These are phyloP conservation scores for Mesitornis unicolor DNA, from an alignment of 2,113 vertebrate genomes.

Conservation along the genomic window DNA sequence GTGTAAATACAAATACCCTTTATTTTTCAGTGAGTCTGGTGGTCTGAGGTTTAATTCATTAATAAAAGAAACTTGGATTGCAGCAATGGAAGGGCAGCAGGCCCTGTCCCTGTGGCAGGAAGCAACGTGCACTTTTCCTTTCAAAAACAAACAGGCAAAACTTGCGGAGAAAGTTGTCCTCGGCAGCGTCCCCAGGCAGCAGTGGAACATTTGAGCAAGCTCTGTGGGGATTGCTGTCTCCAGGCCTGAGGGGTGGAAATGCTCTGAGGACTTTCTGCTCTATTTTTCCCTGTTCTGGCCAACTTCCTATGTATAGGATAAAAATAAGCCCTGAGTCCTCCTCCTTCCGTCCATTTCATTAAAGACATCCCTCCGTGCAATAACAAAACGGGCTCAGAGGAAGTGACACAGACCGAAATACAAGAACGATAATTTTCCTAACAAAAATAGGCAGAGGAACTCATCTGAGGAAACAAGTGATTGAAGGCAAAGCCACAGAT, in stretches of 20 bases:
- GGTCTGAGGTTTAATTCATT: slow-evolving; percentile 8
- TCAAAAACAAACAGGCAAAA: slow-evolving; percentile 55
- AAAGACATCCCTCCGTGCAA: slow-evolving; percentile 35
- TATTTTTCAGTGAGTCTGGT: background rate
- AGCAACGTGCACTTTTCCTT: slow-evolving; percentile 18
- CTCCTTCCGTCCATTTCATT: slow-evolving; percentile 35
- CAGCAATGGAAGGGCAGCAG: slow-evolving; percentile 10
- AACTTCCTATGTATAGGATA: slow-evolving; percentile 47
- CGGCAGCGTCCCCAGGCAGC: background rate
- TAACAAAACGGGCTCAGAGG: slow-evolving; percentile 50
- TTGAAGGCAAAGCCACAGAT: slow-evolving; percentile 52
- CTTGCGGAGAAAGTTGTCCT: background rate
- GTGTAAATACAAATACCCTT: background rate
- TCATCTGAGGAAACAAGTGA: slow-evolving; percentile 48
- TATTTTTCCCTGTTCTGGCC: slow-evolving; percentile 25
- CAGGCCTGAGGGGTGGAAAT: background rate
- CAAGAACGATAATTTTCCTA: slow-evolving; percentile 54
- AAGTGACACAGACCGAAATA: slow-evolving; percentile 51
- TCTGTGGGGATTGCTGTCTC: slow-evolving; percentile 54
- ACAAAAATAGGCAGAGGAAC: slow-evolving; percentile 52
- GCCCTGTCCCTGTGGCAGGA: background rate
- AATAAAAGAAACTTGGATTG: slow-evolving; percentile 1
- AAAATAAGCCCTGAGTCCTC: slow-evolving; percentile 46
- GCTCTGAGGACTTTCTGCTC: slow-evolving; percentile 31
- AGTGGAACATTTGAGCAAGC: slow-evolving; percentile 59